Evolutionary conservation across 2,797 vertebrate species (phyloP), one percentile per base, ranked within the genome.

Genomic region (Bradypus variegatus): DNA sequence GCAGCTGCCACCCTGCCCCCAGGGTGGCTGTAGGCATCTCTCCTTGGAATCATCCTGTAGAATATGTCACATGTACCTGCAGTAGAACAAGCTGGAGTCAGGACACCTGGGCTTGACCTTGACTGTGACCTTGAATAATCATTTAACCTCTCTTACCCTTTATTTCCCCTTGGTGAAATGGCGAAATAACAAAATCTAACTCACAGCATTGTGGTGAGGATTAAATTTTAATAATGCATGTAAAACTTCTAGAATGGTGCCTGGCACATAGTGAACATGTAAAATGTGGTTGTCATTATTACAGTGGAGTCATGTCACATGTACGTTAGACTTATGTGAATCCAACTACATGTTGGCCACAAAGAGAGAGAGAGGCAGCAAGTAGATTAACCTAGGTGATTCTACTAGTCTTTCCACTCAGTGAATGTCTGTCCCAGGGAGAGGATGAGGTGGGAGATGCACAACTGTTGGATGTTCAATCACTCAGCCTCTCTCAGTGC

Each of bases 121-220:
- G 80, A 48, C 58, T 31, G 2, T 62, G 10, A 83, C 85, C 55
- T 67, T 23, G 19, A 69, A 16, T 55, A 38, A 3, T 79, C 88
- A 45, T 19, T 19, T 76, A 55, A 65, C 67, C 48, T 76, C n/a
- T 36, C 45, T 48, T 67, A 67, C 15, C 48, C 36, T 90, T 60
- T 76, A 70, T 53, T n/a, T 93, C 33, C 77, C 8, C 25, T 75
- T 82, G 93, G 36, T 76, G 67, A 93, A 69, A 23, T 48, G 53
- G n/a, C 64, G 70, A 90, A 65, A 58, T 64, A 73, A 38, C 60
- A 80, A 90, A 92, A 58, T 78, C 41, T 86, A 80, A 78, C 36
- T 79, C 72, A 29, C 31, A 69, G 3, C 6, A 2, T 82, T 36
- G 2, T 82, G 36, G n/a, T 23, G 38, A 48, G 45, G 33, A 27